Conservation (phyloP, 1,140 invertebrate species). For the Drosophila trapezifrons region DNA sequence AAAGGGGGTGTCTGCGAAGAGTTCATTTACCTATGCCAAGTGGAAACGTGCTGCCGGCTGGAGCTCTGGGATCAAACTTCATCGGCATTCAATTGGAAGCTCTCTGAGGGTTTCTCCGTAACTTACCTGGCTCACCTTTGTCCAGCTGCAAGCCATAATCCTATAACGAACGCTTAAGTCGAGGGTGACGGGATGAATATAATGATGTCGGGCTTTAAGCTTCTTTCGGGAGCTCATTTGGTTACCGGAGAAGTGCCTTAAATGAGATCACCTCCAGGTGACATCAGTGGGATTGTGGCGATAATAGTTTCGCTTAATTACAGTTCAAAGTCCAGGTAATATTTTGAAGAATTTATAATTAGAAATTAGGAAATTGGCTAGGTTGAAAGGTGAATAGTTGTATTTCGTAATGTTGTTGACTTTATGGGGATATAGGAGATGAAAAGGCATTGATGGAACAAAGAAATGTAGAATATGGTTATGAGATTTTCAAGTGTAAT, state of each 20-base stretch:
- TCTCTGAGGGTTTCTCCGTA: constrained; percentile 1
- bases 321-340: constrained; percentile 3
- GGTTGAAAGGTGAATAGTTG: neutral
- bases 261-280: constrained; percentile 31
- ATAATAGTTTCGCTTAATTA: constrained; percentile 1
- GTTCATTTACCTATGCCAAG: constrained; percentile 70
- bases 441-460: neutral
- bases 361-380: neutral
- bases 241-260: constrained; percentile 5
- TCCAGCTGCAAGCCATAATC: constrained; percentile 28
- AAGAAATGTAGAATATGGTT: no score
- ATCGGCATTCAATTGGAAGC: constrained; percentile 37
- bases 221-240: constrained; percentile 25
- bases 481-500: neutral
- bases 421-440: no score
- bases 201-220: constrained; percentile 23
- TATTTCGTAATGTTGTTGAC: no score
- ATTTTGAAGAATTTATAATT: neutral
- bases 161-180: constrained; percentile 21
- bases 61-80: constrained; percentile 43
- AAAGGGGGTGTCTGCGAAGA: constrained; percentile 15
- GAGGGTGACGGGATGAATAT: constrained; percentile 22
- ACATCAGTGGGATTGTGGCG: constrained; percentile 8
- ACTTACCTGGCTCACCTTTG: constrained; percentile 13
- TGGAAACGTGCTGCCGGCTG: constrained; percentile 56